Percentiles rank a stretch among this genome's conserved stretches.
Evolutionary conservation across 2,113 vertebrate species (phyloP).

Genomic region (Alouatta palliata): DNA sequence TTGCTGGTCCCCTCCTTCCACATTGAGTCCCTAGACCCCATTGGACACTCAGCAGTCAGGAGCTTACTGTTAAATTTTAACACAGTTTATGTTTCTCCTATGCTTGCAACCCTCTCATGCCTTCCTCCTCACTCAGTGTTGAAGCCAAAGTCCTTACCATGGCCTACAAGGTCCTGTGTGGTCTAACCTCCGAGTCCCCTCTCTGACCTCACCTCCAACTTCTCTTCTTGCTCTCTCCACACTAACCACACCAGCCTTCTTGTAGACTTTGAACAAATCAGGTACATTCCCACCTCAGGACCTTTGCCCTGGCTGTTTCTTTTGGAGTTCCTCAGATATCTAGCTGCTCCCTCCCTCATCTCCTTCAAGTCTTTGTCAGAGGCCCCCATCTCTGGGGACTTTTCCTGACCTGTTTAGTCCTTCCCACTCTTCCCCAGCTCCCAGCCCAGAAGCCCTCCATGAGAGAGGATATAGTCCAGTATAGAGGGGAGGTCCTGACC

Average conservation of each 20-base stretch:
- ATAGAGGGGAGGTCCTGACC: background rate
- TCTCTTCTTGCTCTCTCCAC: background rate
- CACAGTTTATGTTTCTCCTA: background rate
- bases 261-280: background rate
- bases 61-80: background rate
- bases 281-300: background rate
- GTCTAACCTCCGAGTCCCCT: background rate
- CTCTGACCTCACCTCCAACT: background rate
- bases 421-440: background rate
- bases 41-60: background rate
- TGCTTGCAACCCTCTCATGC: background rate
- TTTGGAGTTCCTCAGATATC: background rate
- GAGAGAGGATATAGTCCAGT: background rate
- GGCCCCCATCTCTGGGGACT: background rate
- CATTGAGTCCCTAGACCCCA: background rate
- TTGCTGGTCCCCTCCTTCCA: background rate
- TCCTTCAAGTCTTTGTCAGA: conserved; percentile 52
- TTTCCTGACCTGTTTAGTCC: conserved; percentile 4
- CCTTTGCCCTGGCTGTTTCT: conserved; percentile 20
- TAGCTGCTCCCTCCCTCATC: background rate
- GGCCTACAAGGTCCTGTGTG: background rate
- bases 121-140: conserved; percentile 9
- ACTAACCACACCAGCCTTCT: conserved; percentile 8
- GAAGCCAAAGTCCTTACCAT: conserved; percentile 33
- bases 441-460: background rate